Base-by-base conservation (phyloP, 2,797 vertebrate genomes). In the Champsocephalus esox region DNA sequence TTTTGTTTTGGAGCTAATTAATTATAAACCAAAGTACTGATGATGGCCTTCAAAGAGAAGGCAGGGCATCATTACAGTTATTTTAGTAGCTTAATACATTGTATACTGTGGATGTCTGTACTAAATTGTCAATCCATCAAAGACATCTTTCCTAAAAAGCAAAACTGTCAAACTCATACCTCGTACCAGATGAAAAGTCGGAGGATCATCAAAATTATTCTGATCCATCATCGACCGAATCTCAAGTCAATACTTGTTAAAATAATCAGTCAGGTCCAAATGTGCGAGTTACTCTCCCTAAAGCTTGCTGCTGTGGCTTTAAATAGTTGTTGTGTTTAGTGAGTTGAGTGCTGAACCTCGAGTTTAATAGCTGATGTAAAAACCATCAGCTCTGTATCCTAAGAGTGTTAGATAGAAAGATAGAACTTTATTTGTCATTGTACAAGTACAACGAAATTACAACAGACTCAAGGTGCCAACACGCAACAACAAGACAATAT, bases 331-430 rank as follows among this genome's bases (percentile, higher is more conserved):
- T 24, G 51, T 28, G 32, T 45, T 32, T 28, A 28, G 17, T 32
- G 21, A 21, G 59, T 7, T 13, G 5, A 57, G 44, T 7, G 28
- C 10, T 69, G n/a, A 38, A 14, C 60, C n/a, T 3, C 1, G 12
- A 7, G 52, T n/a, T 7, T 11, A 38, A 38, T 1, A 60, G 14
- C 11, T 50, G 4, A 80, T 69, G 44, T 43, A 52, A 54, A 78
- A 51, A 66, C 41, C 64, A 60, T 14, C 21, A 58, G 49, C 34
- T 21, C 51, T 54, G n/a, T n/a, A 5, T 77, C 41, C 49, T 51
- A 5, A 58, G 49, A 14, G 11, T 24, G 5, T 16, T 66, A 28
- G 9, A 21, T 21, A 21, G 21, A 21, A 2, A 21, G 21, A 21
- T 21, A 21, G 21, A 21, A 21, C 21, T 21, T 21, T 21, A 21